These are phyloP conservation scores for Cephus spinipes DNA, from an alignment of 2,888 invertebrate species.

Conservation along the genomic window DNA sequence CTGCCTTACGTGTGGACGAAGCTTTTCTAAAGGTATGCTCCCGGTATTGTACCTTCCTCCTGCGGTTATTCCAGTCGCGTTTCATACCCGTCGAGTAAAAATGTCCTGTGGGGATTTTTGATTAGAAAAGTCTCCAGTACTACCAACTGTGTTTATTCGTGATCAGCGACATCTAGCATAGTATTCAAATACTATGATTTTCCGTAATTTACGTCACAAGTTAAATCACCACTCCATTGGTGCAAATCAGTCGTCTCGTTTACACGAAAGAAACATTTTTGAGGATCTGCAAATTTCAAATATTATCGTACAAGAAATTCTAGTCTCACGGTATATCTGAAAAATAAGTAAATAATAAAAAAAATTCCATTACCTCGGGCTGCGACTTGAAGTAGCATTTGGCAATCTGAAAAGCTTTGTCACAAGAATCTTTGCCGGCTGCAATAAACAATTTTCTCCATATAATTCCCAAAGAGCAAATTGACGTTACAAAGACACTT, in stretches of 20 bases:
- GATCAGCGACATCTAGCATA: neutral
- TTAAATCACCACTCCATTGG: neutral
- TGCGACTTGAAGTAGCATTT: constrained; percentile 49
- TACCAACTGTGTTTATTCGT: neutral
- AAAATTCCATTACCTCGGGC: constrained; percentile 41
- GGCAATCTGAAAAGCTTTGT: constrained; percentile 52
- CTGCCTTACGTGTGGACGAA: neutral
- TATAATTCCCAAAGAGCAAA: neutral
- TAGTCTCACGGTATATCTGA: neutral
- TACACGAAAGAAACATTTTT: constrained; percentile 40
- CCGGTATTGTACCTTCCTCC: neutral
- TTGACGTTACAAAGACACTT: constrained; percentile 24
- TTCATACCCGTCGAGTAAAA: neutral
- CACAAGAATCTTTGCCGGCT: constrained; percentile 50
- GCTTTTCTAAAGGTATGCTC: neutral
- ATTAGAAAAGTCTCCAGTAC: neutral
- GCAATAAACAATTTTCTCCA: constrained; percentile 4
- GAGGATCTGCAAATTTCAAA: constrained; percentile 34
- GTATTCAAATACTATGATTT: neutral
- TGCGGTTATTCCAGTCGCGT: neutral
- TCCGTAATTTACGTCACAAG: neutral
- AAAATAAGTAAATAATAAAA: too few relatives aligned
- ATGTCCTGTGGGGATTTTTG: neutral
- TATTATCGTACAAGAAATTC: neutral
- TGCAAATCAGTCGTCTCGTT: neutral